phyloP scores from a whole-genome alignment of 2,888 invertebrate genomes.

The Agrochola litura region DNA sequence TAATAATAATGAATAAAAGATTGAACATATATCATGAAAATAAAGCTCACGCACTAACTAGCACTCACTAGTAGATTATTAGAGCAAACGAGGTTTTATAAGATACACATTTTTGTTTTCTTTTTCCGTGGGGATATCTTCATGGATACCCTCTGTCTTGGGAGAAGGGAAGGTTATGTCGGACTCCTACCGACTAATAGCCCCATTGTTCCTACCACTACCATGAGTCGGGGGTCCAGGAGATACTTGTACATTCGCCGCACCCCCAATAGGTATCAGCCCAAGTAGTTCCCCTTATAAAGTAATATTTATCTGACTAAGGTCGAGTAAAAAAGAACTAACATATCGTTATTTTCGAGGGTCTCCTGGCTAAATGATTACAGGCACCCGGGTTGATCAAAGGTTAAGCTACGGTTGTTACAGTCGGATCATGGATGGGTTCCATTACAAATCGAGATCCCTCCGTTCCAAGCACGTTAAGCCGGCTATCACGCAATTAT shows the following conservation, averaged over 20 bases:
- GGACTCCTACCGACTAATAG: too few species aligned
- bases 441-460: neutral
- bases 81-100: neutral
- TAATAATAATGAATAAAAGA: neutral
- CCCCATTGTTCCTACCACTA: too few species aligned
- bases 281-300: neutral
- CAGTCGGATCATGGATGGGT: neutral
- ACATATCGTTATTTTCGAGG: neutral
- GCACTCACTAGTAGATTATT: neutral
- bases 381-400: neutral
- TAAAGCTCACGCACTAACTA: neutral
- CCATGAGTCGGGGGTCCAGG: too few species aligned
- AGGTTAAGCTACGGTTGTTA: neutral
- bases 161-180: too few species aligned
- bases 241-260: too few species aligned
- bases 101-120: too few species aligned
- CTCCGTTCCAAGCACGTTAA: neutral
- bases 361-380: neutral
- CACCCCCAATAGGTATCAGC: too few species aligned
- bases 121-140: too few species aligned
- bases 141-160: too few species aligned
- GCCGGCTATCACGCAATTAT: too few species aligned
- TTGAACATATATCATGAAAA: neutral
- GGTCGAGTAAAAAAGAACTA: neutral
- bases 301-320: neutral